phyloP scores from a whole-genome alignment of 2,888 invertebrate genomes.

The Tachina lurida region DNA sequence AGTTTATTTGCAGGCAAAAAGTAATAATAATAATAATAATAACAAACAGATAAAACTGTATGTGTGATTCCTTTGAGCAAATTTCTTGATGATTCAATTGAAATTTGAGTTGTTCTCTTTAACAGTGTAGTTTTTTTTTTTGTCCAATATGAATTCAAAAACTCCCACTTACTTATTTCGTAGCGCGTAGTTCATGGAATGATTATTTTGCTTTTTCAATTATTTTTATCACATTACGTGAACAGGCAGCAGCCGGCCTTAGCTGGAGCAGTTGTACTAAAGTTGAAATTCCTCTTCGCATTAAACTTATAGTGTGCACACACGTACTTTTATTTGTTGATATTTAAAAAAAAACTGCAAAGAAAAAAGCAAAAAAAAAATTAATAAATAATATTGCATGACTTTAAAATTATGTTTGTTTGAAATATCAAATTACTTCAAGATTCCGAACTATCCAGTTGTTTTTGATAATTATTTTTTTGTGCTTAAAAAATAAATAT shows the following conservation, averaged over 20 bases:
- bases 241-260: not conserved
- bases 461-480: no score
- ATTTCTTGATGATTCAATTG: slow-evolving; percentile 60
- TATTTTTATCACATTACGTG: slow-evolving; percentile 33
- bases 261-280: slow-evolving; percentile 10
- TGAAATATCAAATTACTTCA: slow-evolving; percentile 8
- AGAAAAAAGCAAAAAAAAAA: slow-evolving; percentile 9
- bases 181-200: slow-evolving; percentile 30
- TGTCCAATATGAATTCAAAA: slow-evolving; percentile 26
- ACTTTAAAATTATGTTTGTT: slow-evolving; percentile 16
- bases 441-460: not conserved
- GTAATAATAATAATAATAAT: not conserved
- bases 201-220: slow-evolving; percentile 32
- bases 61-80: slow-evolving; percentile 34
- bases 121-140: slow-evolving; percentile 12
- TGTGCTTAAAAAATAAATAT: no score
- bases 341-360: slow-evolving; percentile 38
- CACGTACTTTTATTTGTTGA: slow-evolving; percentile 24
- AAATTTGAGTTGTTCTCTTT: slow-evolving; percentile 28
- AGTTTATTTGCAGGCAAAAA: slow-evolving; percentile 2
- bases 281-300: not conserved
- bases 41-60: slow-evolving; percentile 21
- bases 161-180: slow-evolving; percentile 34
- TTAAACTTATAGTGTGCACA: not conserved
- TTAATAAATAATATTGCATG: not conserved